phyloP scores from a whole-genome alignment of 2,797 vertebrate genomes.

The Nannoperca australis region DNA sequence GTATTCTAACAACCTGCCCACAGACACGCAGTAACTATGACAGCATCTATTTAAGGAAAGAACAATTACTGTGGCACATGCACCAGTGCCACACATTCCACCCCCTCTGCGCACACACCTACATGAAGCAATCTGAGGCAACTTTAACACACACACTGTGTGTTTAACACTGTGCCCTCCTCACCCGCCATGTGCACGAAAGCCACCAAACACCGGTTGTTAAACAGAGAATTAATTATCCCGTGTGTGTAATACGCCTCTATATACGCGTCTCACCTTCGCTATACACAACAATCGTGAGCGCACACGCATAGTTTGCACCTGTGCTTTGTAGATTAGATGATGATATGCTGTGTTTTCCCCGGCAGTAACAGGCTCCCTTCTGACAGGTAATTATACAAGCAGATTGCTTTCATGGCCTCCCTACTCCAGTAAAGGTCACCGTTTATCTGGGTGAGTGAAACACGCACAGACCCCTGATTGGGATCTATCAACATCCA shows the following conservation, averaged over 20 bases:
- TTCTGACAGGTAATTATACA: slow-evolving; percentile 87
- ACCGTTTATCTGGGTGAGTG: slow-evolving; percentile 76
- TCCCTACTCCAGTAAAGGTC: slow-evolving; percentile 81
- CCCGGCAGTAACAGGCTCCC: slow-evolving; percentile 77
- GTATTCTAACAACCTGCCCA: slow-evolving; percentile 77
- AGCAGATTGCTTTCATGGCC: slow-evolving; percentile 84
- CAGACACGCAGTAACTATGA: slow-evolving; percentile 81
- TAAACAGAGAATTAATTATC: slow-evolving; percentile 59
- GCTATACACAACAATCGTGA: slow-evolving; percentile 7
- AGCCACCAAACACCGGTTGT: slow-evolving; percentile 24
- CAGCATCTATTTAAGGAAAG: slow-evolving; percentile 85
- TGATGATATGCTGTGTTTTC: slow-evolving; percentile 78
- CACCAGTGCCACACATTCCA: slow-evolving; percentile 59
- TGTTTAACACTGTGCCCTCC: too few relatives aligned
- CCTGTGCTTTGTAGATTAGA: slow-evolving; percentile 79
- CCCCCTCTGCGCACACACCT: slow-evolving; percentile 67
- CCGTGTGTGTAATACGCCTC: slow-evolving; percentile 21
- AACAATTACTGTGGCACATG: slow-evolving; percentile 80
- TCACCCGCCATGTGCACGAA: not conserved
- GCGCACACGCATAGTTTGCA: slow-evolving; percentile 51
- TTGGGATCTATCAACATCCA: slow-evolving; percentile 64
- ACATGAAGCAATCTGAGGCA: slow-evolving; percentile 61
- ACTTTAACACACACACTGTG: slow-evolving; percentile 76
- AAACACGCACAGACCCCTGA: slow-evolving; percentile 68
- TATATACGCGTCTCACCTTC: slow-evolving; percentile 26